Base-by-base conservation (phyloP, 2,113 vertebrate genomes). In the Hystrix brachyura region DNA sequence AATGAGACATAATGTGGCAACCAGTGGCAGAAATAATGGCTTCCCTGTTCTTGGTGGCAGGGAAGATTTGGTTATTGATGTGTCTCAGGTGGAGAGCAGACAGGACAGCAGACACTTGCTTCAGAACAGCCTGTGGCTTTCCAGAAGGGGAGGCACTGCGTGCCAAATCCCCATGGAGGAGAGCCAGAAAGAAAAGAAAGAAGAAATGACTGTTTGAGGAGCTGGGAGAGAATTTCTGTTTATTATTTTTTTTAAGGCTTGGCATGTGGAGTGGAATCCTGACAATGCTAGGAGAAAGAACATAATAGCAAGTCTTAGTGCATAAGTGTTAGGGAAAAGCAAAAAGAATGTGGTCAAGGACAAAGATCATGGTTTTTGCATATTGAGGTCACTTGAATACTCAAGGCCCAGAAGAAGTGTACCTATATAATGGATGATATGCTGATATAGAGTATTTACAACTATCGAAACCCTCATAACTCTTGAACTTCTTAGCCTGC, bases 151-250 rank as follows among this genome's bases (percentile, higher is more conserved):
- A 93, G 38, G 27, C 0, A 8, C 53, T 71, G 13, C 34, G 5
- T 46, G 94, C 91, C 96, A 97, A 78, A 46, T 93, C 76, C 88
- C 81, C n/a, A 1, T 89, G 82, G 93, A 95, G 48, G 67, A 89
- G 32, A 97, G 91, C 97, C 89, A 97, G 94, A 17, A 25, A n/a
- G 60, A 86, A 69, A 86, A 53, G 29, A 93, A 97, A 87, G n/a
- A 87, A 74, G 55, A 91, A 94, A 94, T 46, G 38, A 34, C 13
- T 67, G 25, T 67, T 59, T 74, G 67, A 92, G 53, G 29, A 82
- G 84, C 89, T 67, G 48, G 94, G 87, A 93, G 85, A 93, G 79
- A 23, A 79, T 96, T 92, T 91, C 86, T 89, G 34, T 29, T 27
- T 92, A 53, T 4, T 29, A 27, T 90, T 94, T 62, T 48, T 64